phyloP scores from a whole-genome alignment of 2,888 invertebrate species.

The Neoitamus cyanurus region DNA sequence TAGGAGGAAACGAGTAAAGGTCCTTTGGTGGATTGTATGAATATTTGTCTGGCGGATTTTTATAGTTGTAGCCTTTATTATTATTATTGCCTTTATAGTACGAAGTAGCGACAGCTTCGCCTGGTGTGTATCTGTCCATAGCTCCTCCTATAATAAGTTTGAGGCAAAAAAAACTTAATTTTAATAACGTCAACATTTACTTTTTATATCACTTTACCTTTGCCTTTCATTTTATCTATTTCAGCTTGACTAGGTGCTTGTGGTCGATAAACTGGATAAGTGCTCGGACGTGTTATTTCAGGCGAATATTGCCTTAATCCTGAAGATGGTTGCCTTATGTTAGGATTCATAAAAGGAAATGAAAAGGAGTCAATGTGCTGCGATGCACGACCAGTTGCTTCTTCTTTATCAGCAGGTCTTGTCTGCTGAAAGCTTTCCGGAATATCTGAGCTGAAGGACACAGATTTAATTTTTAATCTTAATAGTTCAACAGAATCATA shows the following conservation, averaged over 20 bases:
- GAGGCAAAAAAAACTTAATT: background rate
- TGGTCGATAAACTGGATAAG: conserved; percentile 54
- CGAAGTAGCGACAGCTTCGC: conserved; percentile 61
- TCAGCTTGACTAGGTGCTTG: conserved; percentile 56
- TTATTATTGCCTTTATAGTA: conserved; percentile 56
- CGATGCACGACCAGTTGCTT: background rate
- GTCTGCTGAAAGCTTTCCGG: conserved; percentile 51
- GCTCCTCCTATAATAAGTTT: conserved; percentile 56
- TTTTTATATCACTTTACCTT: conserved; percentile 53
- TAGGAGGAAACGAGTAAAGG: conserved; percentile 64
- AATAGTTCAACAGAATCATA: conserved; percentile 50
- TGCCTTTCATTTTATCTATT: conserved; percentile 57
- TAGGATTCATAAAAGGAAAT: conserved; percentile 53
- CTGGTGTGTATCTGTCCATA: conserved; percentile 63
- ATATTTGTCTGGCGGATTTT: conserved; percentile 48
- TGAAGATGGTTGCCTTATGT: background rate
- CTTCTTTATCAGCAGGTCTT: conserved; percentile 61
- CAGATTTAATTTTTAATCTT: background rate
- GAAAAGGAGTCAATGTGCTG: conserved; percentile 60
- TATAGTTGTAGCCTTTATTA: conserved; percentile 54
- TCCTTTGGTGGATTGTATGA: conserved; percentile 55
- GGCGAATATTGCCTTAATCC: background rate
- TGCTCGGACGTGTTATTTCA: background rate
- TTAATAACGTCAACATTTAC: background rate
- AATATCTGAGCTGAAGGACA: background rate